These are phyloP conservation scores for Glossophaga mutica DNA, from an alignment of 2,797 vertebrate species.

Conservation along the genomic window DNA sequence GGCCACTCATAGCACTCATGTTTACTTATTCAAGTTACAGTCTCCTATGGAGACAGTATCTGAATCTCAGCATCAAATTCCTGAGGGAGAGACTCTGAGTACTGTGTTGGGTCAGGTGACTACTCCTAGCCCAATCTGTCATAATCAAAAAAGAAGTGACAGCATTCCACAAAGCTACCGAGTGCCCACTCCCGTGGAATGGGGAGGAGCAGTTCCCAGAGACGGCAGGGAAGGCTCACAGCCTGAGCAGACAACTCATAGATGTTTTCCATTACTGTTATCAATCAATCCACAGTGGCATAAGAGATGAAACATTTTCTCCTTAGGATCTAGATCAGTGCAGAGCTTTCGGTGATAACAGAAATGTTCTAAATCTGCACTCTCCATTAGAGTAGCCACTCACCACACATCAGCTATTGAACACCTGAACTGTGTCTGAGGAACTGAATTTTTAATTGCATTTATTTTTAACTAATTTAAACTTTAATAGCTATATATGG, in stretches of 20 bases:
- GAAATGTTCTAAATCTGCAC: neutral
- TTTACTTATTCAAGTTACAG: neutral
- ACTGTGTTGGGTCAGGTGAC: neutral
- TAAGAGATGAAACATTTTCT: neutral
- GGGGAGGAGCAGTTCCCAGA: neutral
- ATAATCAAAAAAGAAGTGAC: neutral
- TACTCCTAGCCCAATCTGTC: neutral
- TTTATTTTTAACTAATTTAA: conserved; percentile 26
- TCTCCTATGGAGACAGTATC: neutral
- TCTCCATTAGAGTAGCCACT: neutral
- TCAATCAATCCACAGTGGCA: neutral
- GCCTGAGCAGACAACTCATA: neutral
- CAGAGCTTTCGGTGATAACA: neutral
- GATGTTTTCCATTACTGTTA: neutral
- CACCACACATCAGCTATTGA: neutral
- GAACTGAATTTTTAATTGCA: neutral
- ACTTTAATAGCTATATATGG: neutral
- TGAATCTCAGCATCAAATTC: neutral
- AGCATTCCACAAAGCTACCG: neutral
- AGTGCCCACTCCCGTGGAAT: neutral
- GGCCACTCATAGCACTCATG: neutral
- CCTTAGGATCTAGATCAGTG: neutral
- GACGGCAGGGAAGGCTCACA: neutral
- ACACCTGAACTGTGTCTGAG: neutral
- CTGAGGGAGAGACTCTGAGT: neutral